phyloP scores from a whole-genome alignment of 2,797 vertebrate genomes.

The Pelochelys cantorii region DNA sequence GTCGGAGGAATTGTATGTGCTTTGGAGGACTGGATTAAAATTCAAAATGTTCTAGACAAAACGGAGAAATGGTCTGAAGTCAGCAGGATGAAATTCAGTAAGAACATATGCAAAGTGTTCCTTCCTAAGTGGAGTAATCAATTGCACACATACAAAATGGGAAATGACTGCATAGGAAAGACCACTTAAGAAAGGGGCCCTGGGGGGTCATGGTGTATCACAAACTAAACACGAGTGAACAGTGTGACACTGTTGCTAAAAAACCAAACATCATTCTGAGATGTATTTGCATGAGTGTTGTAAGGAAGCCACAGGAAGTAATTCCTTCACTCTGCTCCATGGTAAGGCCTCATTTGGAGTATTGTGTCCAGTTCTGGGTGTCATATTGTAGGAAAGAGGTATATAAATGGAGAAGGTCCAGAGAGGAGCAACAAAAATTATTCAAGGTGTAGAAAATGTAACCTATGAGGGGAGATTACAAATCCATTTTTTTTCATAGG shows the following conservation, averaged over 20 bases:
- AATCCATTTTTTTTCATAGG: background rate
- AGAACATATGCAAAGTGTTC: background rate
- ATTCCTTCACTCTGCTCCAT: background rate
- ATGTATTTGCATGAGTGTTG: background rate
- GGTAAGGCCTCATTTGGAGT: background rate
- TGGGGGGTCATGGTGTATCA: background rate
- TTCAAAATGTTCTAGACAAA: background rate
- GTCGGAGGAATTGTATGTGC: background rate
- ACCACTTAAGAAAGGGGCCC: background rate
- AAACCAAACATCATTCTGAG: background rate
- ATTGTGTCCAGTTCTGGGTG: background rate
- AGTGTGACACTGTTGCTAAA: background rate
- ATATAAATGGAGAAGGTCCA: too few relatives aligned
- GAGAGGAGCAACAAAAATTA: background rate
- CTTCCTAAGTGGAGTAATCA: too few relatives aligned
- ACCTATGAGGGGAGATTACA: background rate
- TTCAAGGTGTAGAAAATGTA: background rate
- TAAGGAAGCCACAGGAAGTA: background rate
- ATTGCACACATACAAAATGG: background rate
- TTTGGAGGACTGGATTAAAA: background rate
- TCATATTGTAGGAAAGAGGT: background rate
- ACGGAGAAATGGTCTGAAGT: background rate
- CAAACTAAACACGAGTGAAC: background rate
- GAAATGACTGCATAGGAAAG: background rate
- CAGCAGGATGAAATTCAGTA: background rate